Base-by-base conservation (phyloP, 2,113 vertebrate species). In the Vireo altiloquus region DNA sequence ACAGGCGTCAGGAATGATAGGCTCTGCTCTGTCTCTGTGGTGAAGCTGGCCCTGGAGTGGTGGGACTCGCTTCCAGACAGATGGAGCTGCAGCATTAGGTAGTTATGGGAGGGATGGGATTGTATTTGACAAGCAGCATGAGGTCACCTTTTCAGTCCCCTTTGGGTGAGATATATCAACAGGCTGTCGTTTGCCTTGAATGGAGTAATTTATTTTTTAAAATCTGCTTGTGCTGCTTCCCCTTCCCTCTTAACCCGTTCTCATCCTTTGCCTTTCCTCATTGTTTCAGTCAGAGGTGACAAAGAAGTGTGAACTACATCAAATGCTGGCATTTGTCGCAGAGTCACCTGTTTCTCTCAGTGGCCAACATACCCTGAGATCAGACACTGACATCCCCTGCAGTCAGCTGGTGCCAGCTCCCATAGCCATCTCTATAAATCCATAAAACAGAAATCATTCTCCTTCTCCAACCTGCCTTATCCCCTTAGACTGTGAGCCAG, bases 131-230 rank as follows among this genome's bases (percentile, higher is more conserved):
- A 30, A 87, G 94, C 72, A 85, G 84, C 70, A 85, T 94, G 93
- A 95, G 84, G 70, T 97, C 94, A 95, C 81, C 78, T 53, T n/a
- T 52, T 53, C 53, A 44, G 74, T 74, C 91, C 81, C 89, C 74
- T 90, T 39, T 19, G 94, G 93, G 94, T 95, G 93, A 86, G 66
- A 92, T 90, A 22, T 49, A 85, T 91, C 89, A 85, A 57, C 89
- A 92, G 87, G 84, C 94, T 87, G 89, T 61, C 4, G 0, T 89
- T 92, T 87, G 87, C 84, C 78, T 89, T 77, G 64, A 71, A 59
- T 25, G 13, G 57, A 82, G 82, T 82, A 33, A 92, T 53, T 44
- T 44, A 66, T 54, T 60, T 64, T 50, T 71, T 40, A 2, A 6
- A 81, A 85, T 76, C 66, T 79, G 39, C 59, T 61, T 59, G 23